phyloP scores from a whole-genome alignment of 1,140 invertebrate genomes.

The Hylaeus anthracinus region DNA sequence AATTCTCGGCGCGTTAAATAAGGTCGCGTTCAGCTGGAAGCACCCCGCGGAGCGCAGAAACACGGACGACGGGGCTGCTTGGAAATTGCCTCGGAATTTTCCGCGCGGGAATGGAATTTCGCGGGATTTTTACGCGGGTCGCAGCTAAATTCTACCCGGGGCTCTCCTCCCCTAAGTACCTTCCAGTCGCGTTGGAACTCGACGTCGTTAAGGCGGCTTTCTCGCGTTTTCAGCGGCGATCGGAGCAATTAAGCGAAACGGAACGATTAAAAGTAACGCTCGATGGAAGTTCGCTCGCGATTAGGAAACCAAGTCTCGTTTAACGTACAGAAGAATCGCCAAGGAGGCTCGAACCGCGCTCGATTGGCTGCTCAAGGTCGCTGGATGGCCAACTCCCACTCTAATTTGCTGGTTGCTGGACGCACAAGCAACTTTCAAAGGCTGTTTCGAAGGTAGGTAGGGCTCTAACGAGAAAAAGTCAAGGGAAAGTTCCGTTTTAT shows the following conservation, averaged over 20 bases:
- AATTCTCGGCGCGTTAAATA: slow-evolving; percentile 61
- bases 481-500: no score
- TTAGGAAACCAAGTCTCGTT: background rate
- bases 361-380: background rate
- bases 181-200: background rate
- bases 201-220: slow-evolving; percentile 18
- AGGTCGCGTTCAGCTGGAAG: slow-evolving; percentile 43
- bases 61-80: slow-evolving; percentile 6
- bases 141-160: slow-evolving; percentile 7
- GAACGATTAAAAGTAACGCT: slow-evolving; percentile 21
- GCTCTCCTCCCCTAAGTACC: no score
- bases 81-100: slow-evolving; percentile 42
- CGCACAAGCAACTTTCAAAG: no score
- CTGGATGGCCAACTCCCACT: no score
- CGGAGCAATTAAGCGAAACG: slow-evolving; percentile 7
- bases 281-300: background rate
- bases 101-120: slow-evolving; percentile 32
- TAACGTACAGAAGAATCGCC: background rate
- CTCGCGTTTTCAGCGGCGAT: background rate
- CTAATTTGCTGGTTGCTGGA: no score
- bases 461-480: no score
- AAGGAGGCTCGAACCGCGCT: background rate
- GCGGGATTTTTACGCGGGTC: slow-evolving; percentile 27
- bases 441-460: no score
- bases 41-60: slow-evolving; percentile 40